Evolutionary conservation across 1,140 invertebrate genomes (phyloP), one percentile per base, ranked within the genome.

Genomic region (Sipha flava): DNA sequence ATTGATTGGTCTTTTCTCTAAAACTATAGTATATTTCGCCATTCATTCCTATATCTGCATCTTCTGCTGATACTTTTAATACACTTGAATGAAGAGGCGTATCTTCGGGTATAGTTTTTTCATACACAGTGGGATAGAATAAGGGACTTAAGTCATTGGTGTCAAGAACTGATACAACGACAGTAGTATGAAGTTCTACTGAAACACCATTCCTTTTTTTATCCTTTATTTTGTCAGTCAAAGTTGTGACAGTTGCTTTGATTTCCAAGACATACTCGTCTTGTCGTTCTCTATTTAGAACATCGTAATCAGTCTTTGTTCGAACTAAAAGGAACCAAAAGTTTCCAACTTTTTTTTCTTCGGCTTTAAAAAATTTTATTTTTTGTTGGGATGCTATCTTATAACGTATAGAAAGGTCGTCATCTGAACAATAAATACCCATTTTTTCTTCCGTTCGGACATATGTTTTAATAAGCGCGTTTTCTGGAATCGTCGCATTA

Each of bases 11-110:
- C 10, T 90, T 94, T 80, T 95, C 89, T n/a, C 89, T 87, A 82
- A 98, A 92, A 85, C 93, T 97, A 85, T 98, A 99, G 86, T 98
- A 98, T 82, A 98, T 95, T 87, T 98, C 95, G 2, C 95, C 95
- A 85, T 98, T 98, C 66, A 93, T 89, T 0, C 96, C 96, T 14
- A 96, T 87, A 85, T 99, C 96, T 9, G 96, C 95, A 86, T 98
- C 97, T 83, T 95, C 95, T 0, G 96, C 97, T 16, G 89, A 89
- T 26, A 95, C 92, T 83, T 88, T 90, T 5, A 92, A 84, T 62
- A 95, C 90, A 82, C 90, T 93, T 45, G 89, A 88, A 86, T 97
- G 94, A 66, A 96, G 85, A 4, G 94, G 91, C 64, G 91, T 92
- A 84, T 98, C 95, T 86, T 98, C 96, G 18, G 91, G 89, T n/a